Percentiles rank a stretch among this genome's conserved stretches.
Evolutionary conservation across 2,797 vertebrate species (phyloP).

Genomic region (Parotocinclus haroldoi): DNA sequence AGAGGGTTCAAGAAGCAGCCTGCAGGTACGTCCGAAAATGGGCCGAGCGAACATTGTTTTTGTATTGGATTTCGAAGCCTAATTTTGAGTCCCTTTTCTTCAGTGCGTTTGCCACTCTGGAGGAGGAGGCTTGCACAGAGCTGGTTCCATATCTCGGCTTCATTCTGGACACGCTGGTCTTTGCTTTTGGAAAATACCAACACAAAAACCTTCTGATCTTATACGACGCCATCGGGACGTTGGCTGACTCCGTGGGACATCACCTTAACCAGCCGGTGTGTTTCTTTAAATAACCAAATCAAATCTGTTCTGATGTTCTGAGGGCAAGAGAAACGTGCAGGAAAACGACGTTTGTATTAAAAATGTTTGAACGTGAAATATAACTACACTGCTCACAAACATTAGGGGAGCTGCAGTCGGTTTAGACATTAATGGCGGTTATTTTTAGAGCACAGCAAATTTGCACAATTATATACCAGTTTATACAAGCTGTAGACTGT

Average conservation of each 20-base stretch:
- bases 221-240: slow-evolving; percentile 91
- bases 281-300: too few relatives aligned
- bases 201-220: slow-evolving; percentile 95
- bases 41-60: too few relatives aligned
- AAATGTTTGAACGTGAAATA: too few relatives aligned
- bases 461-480: too few relatives aligned
- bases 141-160: slow-evolving; percentile 93
- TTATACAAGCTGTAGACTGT: too few relatives aligned
- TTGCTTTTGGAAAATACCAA: slow-evolving; percentile 94
- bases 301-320: too few relatives aligned
- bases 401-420: too few relatives aligned
- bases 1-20: slow-evolving; percentile 90
- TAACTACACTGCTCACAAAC: too few relatives aligned
- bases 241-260: slow-evolving; percentile 92
- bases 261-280: slow-evolving; percentile 90
- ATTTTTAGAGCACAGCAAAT: too few relatives aligned
- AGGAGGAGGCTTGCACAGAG: slow-evolving; percentile 94
- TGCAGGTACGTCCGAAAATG: slow-evolving; percentile 75
- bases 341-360: too few relatives aligned
- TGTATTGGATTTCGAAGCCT: background rate
- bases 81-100: background rate
- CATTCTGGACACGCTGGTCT: slow-evolving; percentile 92
- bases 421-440: too few relatives aligned
- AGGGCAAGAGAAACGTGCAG: too few relatives aligned
- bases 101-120: slow-evolving; percentile 90